Evolutionary conservation across 2,113 vertebrate genomes (phyloP), one percentile per base, ranked within the genome.

Genomic region (Dipodomys spectabilis): DNA sequence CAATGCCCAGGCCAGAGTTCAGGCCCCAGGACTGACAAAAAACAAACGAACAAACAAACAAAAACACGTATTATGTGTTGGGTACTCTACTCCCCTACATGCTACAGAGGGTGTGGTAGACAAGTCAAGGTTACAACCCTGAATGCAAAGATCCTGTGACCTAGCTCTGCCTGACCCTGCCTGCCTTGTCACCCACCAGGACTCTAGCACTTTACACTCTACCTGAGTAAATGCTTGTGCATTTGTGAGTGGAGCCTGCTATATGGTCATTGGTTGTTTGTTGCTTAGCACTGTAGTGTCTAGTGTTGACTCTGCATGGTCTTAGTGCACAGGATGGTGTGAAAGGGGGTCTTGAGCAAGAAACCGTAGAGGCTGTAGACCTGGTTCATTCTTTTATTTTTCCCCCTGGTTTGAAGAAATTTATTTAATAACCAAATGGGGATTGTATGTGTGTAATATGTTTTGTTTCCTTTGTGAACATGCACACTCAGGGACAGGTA

Each of bases 351-450:
- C 49, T 28, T 64, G 44, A 19, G 32, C 16, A 69, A 73, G 13
- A 68, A 20, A 44, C 64, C 1, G 39, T 39, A 39, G 39, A 3
- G 5, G 39, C 39, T 39, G 39, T 39, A 39, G 3, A 39, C 39
- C 39, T 39, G 39, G 39, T 39, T 39, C 5, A 39, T 39, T 39
- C 39, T 39, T 39, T 6, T 39, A 39, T 39, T 39, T 39, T 39
- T 39, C 3, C 39, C 39, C 15, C 74, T 78, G 53, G 20, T 71
- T 88, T 92, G 30, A 86, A 89, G 57, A 71, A 78, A 78, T 53
- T 22, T n/a, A 79, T 68, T 82, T 20, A 64, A 25, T 79, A 92
- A 77, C 18, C 82, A 82, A 82, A 83, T 79, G 82, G 45, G 28
- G 90, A 16, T 72, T 22, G 10, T 15, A 45, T 49, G 75, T 65